phyloP scores from a whole-genome alignment of 2,888 invertebrate genomes.

The Salticus scenicus region DNA sequence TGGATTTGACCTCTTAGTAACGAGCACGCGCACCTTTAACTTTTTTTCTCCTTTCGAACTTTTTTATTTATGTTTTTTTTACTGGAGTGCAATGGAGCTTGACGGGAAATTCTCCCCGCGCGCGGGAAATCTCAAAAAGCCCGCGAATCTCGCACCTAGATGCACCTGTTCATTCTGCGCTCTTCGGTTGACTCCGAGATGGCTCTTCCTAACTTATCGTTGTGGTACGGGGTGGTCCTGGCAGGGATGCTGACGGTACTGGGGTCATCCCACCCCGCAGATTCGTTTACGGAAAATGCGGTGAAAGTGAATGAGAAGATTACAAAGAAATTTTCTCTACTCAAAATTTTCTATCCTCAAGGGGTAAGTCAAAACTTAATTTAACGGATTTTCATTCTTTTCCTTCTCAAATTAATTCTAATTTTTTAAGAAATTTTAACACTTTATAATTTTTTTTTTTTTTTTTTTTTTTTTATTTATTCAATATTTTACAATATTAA shows the following conservation, averaged over 20 bases:
- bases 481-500: no score
- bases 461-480: no score
- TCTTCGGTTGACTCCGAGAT: background rate
- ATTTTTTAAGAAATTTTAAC: no score
- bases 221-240: background rate
- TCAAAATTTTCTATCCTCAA: slow-evolving; percentile 43
- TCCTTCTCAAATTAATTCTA: no score
- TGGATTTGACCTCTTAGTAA: slow-evolving; percentile 39
- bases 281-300: slow-evolving; percentile 16
- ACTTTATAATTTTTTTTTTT: no score
- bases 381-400: no score
- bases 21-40: slow-evolving; percentile 20
- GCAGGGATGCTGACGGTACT: slow-evolving; percentile 23
- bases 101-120: slow-evolving; percentile 37
- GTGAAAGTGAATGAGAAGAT: slow-evolving; percentile 51
- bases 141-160: slow-evolving; percentile 51
- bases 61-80: background rate
- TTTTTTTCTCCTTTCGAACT: background rate
- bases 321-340: slow-evolving; percentile 31
- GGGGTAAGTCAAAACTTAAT: slow-evolving; percentile 38
- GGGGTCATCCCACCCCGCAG: slow-evolving; percentile 10
- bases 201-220: background rate
- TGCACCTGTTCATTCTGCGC: slow-evolving; percentile 41
- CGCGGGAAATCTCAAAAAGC: slow-evolving; percentile 69
- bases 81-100: slow-evolving; percentile 35